Base-by-base conservation (phyloP, 1,140 invertebrate genomes). In the Bombus waltoni region DNA sequence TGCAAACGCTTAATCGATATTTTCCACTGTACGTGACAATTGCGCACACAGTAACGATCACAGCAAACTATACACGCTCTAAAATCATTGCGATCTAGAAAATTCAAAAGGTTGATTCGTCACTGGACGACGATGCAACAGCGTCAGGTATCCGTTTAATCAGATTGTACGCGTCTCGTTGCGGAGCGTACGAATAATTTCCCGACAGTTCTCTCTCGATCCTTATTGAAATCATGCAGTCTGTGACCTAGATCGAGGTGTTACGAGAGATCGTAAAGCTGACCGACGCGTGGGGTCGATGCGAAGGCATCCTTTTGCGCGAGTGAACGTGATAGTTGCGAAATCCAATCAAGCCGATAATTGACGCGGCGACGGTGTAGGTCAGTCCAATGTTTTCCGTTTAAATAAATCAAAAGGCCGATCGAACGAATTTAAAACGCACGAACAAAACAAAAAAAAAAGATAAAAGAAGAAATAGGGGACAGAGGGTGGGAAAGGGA, bases 331-430 rank as follows among this genome's bases (percentile, higher is more conserved):
- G 82, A 28, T 57, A 66, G 62, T 83, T 78, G 81, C 62, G 62
- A 83, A 83, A 86, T 83, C 72, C 80, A 86, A 86, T 86, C 80
- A 59, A 38, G 38, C 25, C 72, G 59, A 86, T 86, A 86, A 86
- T 86, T 83, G 62, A 76, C 71, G 80, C 62, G 32, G 25, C 74
- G 44, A 75, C 82, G 73, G 15, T 53, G 28, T 72, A 74, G 53
- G 59, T 9, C 35, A 11, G 53, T 10, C 47, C 47, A 32, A 22
- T 70, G 83, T 85, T 85, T 85, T 47, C 76, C 35, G 77, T 85
- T 80, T 85, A 85, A 85, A 80, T 85, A 85, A 85, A 85, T 80
- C 83, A 72, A 72, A 80, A 85, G 66, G 40, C 77, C 53, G 38
- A 38, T 53, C 62, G 53, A 22, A 44, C 53, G 76, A 79, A 79